A percentile compares a stretch with the other conserved stretches of the same genome.
phyloP scores from a whole-genome alignment of 2,113 vertebrate species.

The Coracopsis vasa region DNA sequence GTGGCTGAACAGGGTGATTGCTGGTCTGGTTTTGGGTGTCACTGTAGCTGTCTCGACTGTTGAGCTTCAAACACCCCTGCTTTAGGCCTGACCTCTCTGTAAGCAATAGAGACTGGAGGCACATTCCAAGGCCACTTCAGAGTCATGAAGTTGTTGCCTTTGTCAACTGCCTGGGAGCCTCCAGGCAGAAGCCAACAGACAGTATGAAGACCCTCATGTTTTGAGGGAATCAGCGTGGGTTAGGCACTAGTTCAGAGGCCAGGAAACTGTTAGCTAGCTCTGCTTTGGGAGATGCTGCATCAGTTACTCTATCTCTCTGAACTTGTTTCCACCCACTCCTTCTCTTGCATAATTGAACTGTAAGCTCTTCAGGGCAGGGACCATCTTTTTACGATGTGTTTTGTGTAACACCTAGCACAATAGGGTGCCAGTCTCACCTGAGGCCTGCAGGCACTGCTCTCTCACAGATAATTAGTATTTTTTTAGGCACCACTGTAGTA shows the following conservation, averaged over 20 bases:
- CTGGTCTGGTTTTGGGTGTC: not conserved
- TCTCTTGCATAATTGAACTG: slow-evolving; percentile 38
- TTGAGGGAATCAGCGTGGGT: not conserved
- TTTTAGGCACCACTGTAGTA: slow-evolving; percentile 39
- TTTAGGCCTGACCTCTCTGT: not conserved
- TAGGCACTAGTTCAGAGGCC: not conserved
- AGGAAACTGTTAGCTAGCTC: not conserved
- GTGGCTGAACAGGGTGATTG: not conserved
- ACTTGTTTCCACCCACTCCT: slow-evolving; percentile 59
- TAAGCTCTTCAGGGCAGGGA: slow-evolving; percentile 49
- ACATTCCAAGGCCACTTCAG: not conserved
- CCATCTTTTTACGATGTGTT: slow-evolving; percentile 41
- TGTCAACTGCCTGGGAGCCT: not conserved
- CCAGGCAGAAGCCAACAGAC: not conserved
- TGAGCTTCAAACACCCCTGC: not conserved
- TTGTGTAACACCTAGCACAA: slow-evolving; percentile 59
- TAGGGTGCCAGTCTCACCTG: slow-evolving; percentile 50
- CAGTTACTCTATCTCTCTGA: slow-evolving; percentile 25
- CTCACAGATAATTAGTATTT: slow-evolving; percentile 28
- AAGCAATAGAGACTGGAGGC: not conserved
- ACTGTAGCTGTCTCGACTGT: accelerated
- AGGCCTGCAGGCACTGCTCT: slow-evolving; percentile 29
- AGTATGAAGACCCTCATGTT: not conserved
- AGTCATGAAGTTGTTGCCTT: not conserved
- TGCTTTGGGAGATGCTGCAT: not conserved